Conservation (phyloP, 2,888 invertebrate genomes). For the Chorisops tibialis region DNA sequence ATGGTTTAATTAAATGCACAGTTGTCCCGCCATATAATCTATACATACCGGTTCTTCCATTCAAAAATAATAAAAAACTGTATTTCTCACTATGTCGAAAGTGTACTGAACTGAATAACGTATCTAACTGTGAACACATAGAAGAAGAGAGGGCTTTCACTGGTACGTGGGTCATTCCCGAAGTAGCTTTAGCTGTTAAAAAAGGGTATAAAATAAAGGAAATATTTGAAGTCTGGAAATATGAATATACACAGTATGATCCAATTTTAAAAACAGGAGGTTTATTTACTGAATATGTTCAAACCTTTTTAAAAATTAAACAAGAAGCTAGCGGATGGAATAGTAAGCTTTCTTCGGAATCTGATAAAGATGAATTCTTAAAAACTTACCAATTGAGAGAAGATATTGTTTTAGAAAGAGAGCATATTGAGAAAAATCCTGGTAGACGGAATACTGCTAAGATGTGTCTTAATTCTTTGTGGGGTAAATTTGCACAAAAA, state of each 20-base stretch:
- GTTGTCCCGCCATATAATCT: too few species aligned
- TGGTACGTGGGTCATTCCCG: too few species aligned
- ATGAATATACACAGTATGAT: too few species aligned
- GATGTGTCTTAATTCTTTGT: not conserved
- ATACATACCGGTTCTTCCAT: too few species aligned
- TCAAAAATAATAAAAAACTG: too few species aligned
- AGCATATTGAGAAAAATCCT: not conserved
- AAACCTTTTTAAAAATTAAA: not conserved
- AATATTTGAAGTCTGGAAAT: too few species aligned
- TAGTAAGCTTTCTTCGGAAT: not conserved
- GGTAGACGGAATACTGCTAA: not conserved
- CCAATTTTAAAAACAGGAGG: too few species aligned
- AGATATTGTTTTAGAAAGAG: not conserved
- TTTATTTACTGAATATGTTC: not conserved
- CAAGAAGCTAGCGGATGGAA: too few species aligned
- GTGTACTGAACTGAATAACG: too few species aligned
- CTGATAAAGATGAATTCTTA: not conserved
- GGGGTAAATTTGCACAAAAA: not conserved
- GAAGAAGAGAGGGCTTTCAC: too few species aligned
- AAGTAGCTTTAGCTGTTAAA: too few species aligned
- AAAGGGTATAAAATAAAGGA: too few species aligned
- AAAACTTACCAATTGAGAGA: not conserved
- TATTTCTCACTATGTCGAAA: not conserved
- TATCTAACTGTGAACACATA: not conserved
- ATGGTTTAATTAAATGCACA: conserved; percentile 16